Evolutionary conservation across 2,888 invertebrate species (phyloP).

Genomic region (Stenodema calcarata): DNA sequence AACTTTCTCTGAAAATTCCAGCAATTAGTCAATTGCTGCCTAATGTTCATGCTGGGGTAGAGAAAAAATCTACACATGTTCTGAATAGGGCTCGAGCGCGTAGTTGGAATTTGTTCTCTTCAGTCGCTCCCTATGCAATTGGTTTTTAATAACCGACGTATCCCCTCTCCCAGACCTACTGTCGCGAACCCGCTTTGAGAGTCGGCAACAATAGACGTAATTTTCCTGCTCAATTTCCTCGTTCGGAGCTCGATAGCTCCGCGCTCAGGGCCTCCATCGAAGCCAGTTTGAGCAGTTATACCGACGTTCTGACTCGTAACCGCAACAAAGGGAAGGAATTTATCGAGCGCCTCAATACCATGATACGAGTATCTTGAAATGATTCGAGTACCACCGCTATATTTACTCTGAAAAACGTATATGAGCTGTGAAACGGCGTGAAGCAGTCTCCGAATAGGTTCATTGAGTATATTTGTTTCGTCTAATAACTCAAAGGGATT

Average conservation of each 20-base stretch:
- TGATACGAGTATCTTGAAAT: background rate
- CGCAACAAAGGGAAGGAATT: background rate
- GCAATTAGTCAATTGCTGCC: no score
- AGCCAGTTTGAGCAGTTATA: background rate
- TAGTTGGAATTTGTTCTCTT: background rate
- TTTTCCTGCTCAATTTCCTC: conserved; percentile 7
- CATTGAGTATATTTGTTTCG: no score
- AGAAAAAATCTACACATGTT: background rate
- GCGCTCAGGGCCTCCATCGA: background rate
- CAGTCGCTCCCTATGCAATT: background rate
- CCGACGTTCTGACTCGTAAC: background rate
- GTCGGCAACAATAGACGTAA: conserved; percentile 15
- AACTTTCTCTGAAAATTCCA: no score
- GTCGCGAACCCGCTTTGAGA: background rate
- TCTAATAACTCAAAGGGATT: no score
- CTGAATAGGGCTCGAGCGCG: background rate
- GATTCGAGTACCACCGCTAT: background rate
- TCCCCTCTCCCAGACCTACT: background rate
- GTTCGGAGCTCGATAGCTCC: background rate
- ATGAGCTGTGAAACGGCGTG: no score
- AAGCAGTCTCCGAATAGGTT: no score
- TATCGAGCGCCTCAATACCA: background rate
- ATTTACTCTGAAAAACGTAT: no score
- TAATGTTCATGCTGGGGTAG: no score
- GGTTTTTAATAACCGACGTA: background rate